These are phyloP conservation scores for Lepidostoma basale DNA, from an alignment of 1,140 invertebrate species.

Conservation along the genomic window DNA sequence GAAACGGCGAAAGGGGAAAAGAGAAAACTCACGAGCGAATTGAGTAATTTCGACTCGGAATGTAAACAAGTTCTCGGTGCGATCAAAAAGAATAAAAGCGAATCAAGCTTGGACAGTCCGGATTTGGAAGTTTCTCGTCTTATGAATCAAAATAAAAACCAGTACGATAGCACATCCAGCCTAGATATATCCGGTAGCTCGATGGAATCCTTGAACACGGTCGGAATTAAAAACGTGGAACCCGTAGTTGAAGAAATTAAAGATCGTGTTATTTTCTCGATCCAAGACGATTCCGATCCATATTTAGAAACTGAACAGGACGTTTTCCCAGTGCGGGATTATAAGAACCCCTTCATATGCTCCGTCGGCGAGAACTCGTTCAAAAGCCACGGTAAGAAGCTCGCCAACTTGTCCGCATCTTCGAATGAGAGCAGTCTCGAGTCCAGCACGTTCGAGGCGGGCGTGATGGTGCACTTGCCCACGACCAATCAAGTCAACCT, in stretches of 20 bases:
- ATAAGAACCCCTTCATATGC: conserved; percentile 18
- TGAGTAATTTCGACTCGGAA: too few relatives aligned
- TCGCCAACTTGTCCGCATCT: conserved; percentile 33
- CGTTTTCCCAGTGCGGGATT: background rate
- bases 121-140: conserved; percentile 60
- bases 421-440: conserved; percentile 43
- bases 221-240: conserved; percentile 33
- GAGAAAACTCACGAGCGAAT: background rate
- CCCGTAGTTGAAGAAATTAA: background rate
- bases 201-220: conserved; percentile 55
- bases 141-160: conserved; percentile 52
- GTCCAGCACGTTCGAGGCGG: conserved; percentile 39
- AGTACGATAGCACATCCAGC: conserved; percentile 57
- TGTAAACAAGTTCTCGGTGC: conserved; percentile 36
- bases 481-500: conserved; percentile 44
- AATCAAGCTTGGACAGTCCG: conserved; percentile 59
- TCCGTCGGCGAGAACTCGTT: background rate
- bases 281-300: conserved; percentile 5
- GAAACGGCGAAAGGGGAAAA: background rate
- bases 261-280: background rate
- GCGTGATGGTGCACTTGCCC: conserved; percentile 5
- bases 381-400: conserved; percentile 19
- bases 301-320: conserved; percentile 6
- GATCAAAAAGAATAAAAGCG: conserved; percentile 60
- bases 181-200: conserved; percentile 59